phyloP scores from a whole-genome alignment of 1,140 invertebrate genomes.

The Drosophila albomicans region DNA sequence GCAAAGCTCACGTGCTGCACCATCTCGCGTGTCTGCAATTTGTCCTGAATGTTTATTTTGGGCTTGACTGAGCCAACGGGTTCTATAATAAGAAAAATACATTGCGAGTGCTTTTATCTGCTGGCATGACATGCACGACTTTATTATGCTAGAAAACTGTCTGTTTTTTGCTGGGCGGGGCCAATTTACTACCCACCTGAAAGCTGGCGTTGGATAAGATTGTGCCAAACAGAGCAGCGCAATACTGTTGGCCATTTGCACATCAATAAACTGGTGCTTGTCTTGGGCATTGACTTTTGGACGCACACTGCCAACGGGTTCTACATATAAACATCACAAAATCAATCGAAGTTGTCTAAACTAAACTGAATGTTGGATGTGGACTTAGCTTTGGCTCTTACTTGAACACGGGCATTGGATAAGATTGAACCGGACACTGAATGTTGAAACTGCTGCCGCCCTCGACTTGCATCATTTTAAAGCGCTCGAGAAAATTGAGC shows the following conservation, averaged over 20 bases:
- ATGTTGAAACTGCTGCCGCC: slow-evolving; percentile 86
- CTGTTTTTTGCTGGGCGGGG: slow-evolving; percentile 26
- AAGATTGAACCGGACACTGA: slow-evolving; percentile 90
- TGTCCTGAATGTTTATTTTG: slow-evolving; percentile 87
- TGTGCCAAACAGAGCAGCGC: slow-evolving; percentile 87
- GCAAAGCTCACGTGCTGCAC: slow-evolving; percentile 85
- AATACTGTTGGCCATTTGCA: slow-evolving; percentile 88
- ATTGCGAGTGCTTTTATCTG: not conserved
- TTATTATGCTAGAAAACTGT: slow-evolving; percentile 43
- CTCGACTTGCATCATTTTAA: slow-evolving; percentile 59
- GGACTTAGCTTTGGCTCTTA: slow-evolving; percentile 59
- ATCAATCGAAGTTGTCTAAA: no score
- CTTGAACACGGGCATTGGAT: slow-evolving; percentile 88
- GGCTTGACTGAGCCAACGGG: slow-evolving; percentile 90
- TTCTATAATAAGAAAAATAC: slow-evolving; percentile 85
- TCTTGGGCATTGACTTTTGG: slow-evolving; percentile 88
- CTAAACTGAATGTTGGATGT: slow-evolving; percentile 44
- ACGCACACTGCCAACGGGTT: slow-evolving; percentile 90
- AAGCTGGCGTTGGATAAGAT: slow-evolving; percentile 89
- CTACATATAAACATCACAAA: slow-evolving; percentile 83
- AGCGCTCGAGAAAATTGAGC: slow-evolving; percentile 86
- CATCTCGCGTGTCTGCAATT: slow-evolving; percentile 80
- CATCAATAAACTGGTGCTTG: slow-evolving; percentile 86
- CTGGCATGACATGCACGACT: not conserved
- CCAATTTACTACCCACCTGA: slow-evolving; percentile 87